These are phyloP conservation scores for Tetragnatha montana DNA, from an alignment of 2,888 invertebrate genomes.

Conservation along the genomic window DNA sequence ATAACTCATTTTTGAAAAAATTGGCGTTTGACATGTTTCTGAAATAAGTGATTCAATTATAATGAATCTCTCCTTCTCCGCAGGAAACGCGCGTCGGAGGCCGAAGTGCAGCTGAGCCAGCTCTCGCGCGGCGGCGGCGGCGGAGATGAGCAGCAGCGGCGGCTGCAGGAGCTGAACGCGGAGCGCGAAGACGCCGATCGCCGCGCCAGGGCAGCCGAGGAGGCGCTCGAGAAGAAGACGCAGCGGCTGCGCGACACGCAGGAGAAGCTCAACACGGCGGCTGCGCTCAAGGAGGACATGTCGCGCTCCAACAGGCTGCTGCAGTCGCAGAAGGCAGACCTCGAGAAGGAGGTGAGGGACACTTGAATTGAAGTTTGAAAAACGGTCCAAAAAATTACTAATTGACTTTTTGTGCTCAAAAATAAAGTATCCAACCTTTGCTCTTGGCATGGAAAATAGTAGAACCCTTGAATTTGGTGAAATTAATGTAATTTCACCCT, in stretches of 20 bases:
- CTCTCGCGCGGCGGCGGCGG: conserved; percentile 57
- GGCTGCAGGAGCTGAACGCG: conserved; percentile 80
- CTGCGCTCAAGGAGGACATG: conserved; percentile 69
- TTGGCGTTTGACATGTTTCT: no score
- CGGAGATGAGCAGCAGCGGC: conserved; percentile 37
- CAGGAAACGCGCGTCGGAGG: conserved; percentile 74
- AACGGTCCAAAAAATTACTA: no score
- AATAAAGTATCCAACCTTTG: no score
- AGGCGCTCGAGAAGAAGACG: conserved; percentile 78
- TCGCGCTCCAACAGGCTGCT: conserved; percentile 55
- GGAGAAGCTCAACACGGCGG: conserved; percentile 64
- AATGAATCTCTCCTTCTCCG: no score
- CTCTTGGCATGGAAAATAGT: no score
- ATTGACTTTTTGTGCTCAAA: no score
- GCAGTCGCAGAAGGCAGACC: conserved; percentile 61
- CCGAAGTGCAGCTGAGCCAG: conserved; percentile 66
- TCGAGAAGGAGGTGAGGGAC: conserved; percentile 69
- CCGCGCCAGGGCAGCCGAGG: conserved; percentile 76
- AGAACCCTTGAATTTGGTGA: no score
- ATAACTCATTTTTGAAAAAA: no score
- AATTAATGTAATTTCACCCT: no score
- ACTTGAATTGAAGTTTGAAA: no score
- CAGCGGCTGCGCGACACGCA: conserved; percentile 77
- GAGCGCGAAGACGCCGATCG: conserved; percentile 81
- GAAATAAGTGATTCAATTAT: no score